Conservation (phyloP, 2,888 invertebrate species). For the Eugnorisma glareosa region DNA sequence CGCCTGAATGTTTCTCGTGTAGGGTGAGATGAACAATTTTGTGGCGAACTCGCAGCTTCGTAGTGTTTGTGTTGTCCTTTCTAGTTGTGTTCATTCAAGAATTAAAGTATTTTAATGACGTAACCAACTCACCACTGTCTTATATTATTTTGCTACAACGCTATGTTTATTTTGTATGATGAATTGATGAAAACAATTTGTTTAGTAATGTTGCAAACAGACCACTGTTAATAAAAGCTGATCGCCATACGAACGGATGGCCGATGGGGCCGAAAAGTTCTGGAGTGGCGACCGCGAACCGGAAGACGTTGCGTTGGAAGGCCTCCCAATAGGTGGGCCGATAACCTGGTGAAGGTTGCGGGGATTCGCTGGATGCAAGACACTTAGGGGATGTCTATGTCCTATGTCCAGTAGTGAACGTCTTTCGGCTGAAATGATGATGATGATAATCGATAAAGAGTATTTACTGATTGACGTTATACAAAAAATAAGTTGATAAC, state of each 20-base stretch:
- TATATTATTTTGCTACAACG: not conserved
- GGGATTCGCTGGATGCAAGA: no score
- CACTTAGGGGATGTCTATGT: no score
- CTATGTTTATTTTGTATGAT: not conserved
- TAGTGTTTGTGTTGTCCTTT: constrained; percentile 12
- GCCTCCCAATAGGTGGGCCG: no score
- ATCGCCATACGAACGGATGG: no score
- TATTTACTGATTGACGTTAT: not conserved
- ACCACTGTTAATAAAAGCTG: constrained; percentile 1
- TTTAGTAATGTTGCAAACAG: not conserved
- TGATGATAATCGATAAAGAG: not conserved
- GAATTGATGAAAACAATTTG: not conserved
- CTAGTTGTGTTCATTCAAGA: constrained; percentile 26
- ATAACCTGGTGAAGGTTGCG: no score
- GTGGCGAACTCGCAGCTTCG: constrained; percentile 17
- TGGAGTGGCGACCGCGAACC: no score
- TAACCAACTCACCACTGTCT: constrained; percentile 1
- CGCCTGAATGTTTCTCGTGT: constrained; percentile 27
- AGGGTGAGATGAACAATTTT: constrained; percentile 13
- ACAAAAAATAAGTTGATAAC: not conserved
- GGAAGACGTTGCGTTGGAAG: no score
- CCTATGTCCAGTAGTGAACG: no score
- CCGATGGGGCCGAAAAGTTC: no score
- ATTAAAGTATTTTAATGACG: constrained; percentile 36
- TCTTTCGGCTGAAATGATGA: no score